phyloP scores from a whole-genome alignment of 2,113 vertebrate species.

The Hippocampus mohnikei region DNA sequence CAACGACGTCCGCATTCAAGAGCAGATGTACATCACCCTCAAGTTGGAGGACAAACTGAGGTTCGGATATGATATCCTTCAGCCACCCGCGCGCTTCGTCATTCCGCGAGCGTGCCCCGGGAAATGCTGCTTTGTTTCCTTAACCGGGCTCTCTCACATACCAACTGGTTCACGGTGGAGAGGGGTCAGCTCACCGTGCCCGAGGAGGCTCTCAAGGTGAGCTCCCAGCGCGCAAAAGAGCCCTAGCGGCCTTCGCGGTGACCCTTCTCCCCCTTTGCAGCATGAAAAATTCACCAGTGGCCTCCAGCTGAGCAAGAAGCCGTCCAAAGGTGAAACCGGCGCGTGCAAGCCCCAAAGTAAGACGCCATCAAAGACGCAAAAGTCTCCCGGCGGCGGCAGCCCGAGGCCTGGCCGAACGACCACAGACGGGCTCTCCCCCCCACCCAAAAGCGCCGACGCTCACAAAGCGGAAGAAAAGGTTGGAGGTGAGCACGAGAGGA shows the following conservation, averaged over 20 bases:
- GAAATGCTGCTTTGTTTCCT: conserved; percentile 46
- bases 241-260: too few species aligned
- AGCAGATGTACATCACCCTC: conserved; percentile 94
- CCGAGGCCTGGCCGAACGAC: conserved; percentile 68
- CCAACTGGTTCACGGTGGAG: conserved; percentile 95
- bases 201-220: conserved; percentile 97
- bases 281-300: conserved; percentile 98
- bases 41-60: conserved; percentile 95
- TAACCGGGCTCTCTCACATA: conserved; percentile 84
- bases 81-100: neutral
- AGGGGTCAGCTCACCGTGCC: conserved; percentile 93
- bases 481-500: conserved; percentile 72
- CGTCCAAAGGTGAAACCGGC: conserved; percentile 74
- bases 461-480: conserved; percentile 84
- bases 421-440: conserved; percentile 56
- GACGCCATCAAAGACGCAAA: conserved; percentile 72
- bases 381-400: conserved; percentile 58
- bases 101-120: neutral
- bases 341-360: conserved; percentile 53
- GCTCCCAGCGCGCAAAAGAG: neutral
- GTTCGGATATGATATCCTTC: conserved; percentile 99
- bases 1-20: conserved; percentile 95
- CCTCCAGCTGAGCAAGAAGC: conserved; percentile 89
- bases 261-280: conserved; percentile 57
- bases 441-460: conserved; percentile 74